Evolutionary conservation across 2,113 vertebrate genomes (phyloP).

Genomic region (Centropristis striata): DNA sequence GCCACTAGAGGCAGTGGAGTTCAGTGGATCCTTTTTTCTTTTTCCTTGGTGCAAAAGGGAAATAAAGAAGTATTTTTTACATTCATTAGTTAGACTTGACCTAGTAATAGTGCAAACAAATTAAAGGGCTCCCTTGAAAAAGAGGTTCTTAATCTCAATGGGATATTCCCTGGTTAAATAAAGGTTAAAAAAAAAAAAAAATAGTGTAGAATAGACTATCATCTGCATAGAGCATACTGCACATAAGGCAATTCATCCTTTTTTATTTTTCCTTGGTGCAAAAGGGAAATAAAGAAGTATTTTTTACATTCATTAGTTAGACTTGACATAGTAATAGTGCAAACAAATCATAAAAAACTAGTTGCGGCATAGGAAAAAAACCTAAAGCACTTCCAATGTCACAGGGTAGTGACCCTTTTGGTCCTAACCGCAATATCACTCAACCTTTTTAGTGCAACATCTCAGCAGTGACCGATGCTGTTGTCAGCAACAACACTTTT

Average conservation of each 20-base stretch:
- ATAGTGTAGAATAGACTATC: background rate
- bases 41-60: background rate
- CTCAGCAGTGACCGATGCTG: conserved; percentile 17
- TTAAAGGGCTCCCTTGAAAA: too few species aligned
- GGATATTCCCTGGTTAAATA: too few species aligned
- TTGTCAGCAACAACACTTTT: background rate
- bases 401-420: conserved; percentile 51
- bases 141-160: too few species aligned
- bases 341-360: too few species aligned
- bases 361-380: too few species aligned
- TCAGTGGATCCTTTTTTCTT: too few species aligned
- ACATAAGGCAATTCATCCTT: background rate
- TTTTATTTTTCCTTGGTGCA: background rate
- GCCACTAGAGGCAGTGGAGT: too few species aligned
- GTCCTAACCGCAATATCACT: conserved; percentile 38
- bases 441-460: conserved; percentile 51
- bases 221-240: background rate
- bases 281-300: background rate
- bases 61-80: background rate
- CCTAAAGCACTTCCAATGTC: too few species aligned
- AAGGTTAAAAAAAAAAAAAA: too few species aligned
- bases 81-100: background rate
- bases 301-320: background rate
- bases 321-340: background rate
- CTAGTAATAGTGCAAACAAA: background rate